These are phyloP conservation scores for Crocodylus rhombifer DNA, from an alignment of 2,797 vertebrate genomes.

Conservation along the genomic window DNA sequence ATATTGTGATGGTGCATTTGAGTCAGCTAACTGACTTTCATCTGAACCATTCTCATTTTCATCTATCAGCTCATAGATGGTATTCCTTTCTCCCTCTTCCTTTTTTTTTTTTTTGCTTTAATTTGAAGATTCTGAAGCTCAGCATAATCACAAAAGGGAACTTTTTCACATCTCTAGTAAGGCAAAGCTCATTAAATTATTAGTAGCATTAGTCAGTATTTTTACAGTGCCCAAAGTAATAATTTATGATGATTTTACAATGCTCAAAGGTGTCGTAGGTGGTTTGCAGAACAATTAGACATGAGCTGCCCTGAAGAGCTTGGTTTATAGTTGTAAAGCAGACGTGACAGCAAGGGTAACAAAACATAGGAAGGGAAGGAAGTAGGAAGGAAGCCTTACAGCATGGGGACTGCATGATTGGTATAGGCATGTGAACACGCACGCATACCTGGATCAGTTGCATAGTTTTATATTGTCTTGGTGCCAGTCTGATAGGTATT, in stretches of 20 bases:
- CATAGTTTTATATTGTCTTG: too few species aligned
- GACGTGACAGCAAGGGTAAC: neutral
- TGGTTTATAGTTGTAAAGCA: neutral
- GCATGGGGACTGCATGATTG: neutral
- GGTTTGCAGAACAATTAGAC: neutral
- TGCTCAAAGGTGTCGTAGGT: neutral
- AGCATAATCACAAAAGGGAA: rapidly evolving
- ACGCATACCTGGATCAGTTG: neutral
- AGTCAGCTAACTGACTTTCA: neutral
- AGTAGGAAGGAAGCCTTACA: neutral
- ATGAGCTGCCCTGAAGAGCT: neutral
- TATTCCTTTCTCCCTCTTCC: neutral
- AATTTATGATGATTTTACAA: neutral
- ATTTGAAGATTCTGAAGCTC: neutral
- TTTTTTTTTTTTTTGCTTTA: neutral
- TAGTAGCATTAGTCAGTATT: too few species aligned
- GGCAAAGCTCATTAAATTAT: neutral
- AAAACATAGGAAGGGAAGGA: neutral
- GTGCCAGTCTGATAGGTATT: neutral
- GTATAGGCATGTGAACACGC: neutral
- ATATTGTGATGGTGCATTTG: neutral
- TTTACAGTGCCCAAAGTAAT: neutral
- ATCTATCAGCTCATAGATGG: neutral
- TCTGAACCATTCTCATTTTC: rapidly evolving
- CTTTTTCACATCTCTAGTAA: neutral